Evolutionary conservation across 2,113 vertebrate species (phyloP).

Genomic region (Odocoileus hemionus): DNA sequence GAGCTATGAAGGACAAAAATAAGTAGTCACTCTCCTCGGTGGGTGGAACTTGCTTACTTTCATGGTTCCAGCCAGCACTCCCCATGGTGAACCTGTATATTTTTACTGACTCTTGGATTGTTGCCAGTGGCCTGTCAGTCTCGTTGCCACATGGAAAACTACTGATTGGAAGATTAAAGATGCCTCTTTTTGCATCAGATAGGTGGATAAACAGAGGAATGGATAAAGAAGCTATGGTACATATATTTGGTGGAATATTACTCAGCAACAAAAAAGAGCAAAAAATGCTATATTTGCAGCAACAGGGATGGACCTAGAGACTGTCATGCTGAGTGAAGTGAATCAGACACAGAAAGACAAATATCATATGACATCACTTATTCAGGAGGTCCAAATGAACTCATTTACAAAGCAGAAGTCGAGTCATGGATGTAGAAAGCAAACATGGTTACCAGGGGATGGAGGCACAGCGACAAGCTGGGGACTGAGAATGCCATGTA

Average conservation of each 20-base stretch:
- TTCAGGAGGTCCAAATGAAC: background rate
- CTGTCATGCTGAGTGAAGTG: background rate
- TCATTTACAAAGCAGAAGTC: background rate
- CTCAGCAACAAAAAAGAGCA: background rate
- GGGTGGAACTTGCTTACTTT: background rate
- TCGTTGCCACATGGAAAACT: background rate
- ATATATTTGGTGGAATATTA: background rate
- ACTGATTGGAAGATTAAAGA: background rate
- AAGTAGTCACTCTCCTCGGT: background rate
- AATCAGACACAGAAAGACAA: background rate
- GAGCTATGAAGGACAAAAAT: background rate
- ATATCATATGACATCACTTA: background rate
- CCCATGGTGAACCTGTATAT: background rate
- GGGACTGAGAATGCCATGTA: background rate
- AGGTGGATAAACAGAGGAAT: background rate
- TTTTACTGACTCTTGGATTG: background rate
- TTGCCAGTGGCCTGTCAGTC: background rate
- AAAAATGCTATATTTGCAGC: background rate
- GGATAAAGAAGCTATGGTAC: background rate
- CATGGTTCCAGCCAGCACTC: background rate
- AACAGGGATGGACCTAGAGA: background rate
- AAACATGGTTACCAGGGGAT: background rate
- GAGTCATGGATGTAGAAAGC: background rate
- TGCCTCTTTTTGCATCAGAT: background rate
- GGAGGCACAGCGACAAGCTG: accelerated